phyloP scores from a whole-genome alignment of 2,797 vertebrate genomes.

The Parauchenoglanis punctatus region DNA sequence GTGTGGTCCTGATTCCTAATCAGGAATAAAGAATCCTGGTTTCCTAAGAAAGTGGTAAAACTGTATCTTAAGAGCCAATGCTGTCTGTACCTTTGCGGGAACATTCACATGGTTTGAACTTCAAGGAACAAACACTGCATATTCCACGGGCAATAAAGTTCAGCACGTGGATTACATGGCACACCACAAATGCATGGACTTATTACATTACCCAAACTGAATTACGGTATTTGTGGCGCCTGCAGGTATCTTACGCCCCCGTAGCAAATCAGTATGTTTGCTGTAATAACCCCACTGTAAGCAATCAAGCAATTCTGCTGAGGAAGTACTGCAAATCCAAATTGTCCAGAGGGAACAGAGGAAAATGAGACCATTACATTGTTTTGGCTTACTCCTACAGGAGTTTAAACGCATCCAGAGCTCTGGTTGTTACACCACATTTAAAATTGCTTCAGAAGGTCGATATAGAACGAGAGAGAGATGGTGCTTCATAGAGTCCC shows the following conservation, averaged over 20 bases:
- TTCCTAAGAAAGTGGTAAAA: conserved; percentile 6
- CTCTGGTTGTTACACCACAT: conserved; percentile 54
- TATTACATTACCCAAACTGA: conserved; percentile 27
- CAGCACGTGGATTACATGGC: neutral
- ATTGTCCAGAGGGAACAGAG: conserved; percentile 60
- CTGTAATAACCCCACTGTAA: conserved; percentile 36
- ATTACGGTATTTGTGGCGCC: conserved; percentile 20
- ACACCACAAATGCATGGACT: neutral
- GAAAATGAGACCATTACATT: conserved; percentile 61
- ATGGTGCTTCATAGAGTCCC: conserved; percentile 49
- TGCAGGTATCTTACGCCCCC: neutral
- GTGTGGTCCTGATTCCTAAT: neutral
- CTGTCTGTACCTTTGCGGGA: neutral
- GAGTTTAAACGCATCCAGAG: conserved; percentile 51
- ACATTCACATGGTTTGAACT: conserved; percentile 1
- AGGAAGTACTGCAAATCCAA: conserved; percentile 37
- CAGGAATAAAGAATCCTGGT: neutral
- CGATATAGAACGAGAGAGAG: conserved; percentile 48
- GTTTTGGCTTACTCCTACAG: conserved; percentile 57
- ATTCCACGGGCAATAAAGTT: neutral
- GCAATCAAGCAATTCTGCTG: conserved; percentile 35
- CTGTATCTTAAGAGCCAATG: neutral
- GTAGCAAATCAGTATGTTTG: conserved; percentile 17
- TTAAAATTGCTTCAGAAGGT: conserved; percentile 49
- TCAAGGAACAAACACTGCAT: neutral